Evolutionary conservation across 2,888 invertebrate genomes (phyloP), one percentile per base, ranked within the genome.

Genomic region (Pyrgus malvae): DNA sequence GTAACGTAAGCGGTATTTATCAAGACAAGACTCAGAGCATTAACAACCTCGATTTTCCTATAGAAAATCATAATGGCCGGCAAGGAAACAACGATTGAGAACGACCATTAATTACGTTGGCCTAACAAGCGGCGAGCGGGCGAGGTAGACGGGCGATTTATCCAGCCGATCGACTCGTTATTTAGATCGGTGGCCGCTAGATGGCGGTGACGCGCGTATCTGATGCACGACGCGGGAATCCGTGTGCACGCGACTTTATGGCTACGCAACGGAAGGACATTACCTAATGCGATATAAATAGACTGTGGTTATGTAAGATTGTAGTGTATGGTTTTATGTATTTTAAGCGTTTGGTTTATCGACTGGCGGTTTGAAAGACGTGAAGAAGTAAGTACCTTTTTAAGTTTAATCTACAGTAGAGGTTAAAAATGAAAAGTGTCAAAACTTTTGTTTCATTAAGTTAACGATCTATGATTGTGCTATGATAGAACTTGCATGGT

Each of bases 151-250:
- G 74, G 71, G 67, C 79, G 78, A 84, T 84, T 80, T 85, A 84
- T 83, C 80, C 83, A 72, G 65, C 63, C 75, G 75, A 82, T 81
- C 82, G 78, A 74, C 76, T 80, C 77, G 83, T 83, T 86, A 85
- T 82, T 85, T 83, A 86, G 85, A 87, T 87, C 83, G 76, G 72
- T 63, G 67, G 65, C 76, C 85, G 85, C 80, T 83, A 85, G 86
- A 84, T 84, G 83, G 83, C 81, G 78, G 69, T 68, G 74, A 63
- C 53, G 69, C 64, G 68, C 69, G 49, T 87, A 88, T 88, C 86
- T 73, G 86, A 85, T 86, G 68, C 84, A 85, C 85, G 87, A 44
- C 29, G 35, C 16, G 11, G 21, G 23, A 14, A 11, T 41, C 41
- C 42, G 40, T 19, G 14, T 9, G 9, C 48, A 45, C 45, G 45